Evolutionary conservation across 2,888 invertebrate species (phyloP).

Genomic region (Argynnis bischoffii): DNA sequence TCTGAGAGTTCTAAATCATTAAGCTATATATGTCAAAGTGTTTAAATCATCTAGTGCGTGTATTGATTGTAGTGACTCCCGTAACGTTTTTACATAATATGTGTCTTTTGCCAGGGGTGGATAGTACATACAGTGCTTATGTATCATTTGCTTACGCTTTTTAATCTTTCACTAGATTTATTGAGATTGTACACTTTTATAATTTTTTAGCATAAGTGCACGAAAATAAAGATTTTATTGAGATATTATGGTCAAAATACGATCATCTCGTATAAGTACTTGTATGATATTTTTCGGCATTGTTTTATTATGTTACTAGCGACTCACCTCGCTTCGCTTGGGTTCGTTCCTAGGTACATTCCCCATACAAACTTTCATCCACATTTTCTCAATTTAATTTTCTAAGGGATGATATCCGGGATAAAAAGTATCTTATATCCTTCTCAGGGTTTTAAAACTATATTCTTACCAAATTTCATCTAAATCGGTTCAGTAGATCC

Average conservation of each 20-base stretch:
- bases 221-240: neutral
- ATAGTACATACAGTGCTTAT: slow-evolving; percentile 45
- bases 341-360: no score
- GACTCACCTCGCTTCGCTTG: no score
- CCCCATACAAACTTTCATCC: no score
- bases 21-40: slow-evolving; percentile 60
- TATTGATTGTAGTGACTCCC: slow-evolving; percentile 81
- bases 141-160: slow-evolving; percentile 28
- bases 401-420: no score
- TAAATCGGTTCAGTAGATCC: no score
- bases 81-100: slow-evolving; percentile 82
- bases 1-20: slow-evolving; percentile 53
- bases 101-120: slow-evolving; percentile 72
- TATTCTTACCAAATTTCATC: no score
- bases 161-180: slow-evolving; percentile 8
- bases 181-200: neutral
- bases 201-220: no score
- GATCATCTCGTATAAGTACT: neutral
- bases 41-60: slow-evolving; percentile 78
- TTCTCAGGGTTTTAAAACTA: no score
- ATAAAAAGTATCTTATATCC: no score
- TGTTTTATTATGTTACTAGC: no score
- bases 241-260: neutral
- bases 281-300: no score
- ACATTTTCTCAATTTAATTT: no score